Evolutionary conservation across 2,888 invertebrate species (phyloP), one percentile per base, ranked within the genome.

Genomic region (Laothoe populi): DNA sequence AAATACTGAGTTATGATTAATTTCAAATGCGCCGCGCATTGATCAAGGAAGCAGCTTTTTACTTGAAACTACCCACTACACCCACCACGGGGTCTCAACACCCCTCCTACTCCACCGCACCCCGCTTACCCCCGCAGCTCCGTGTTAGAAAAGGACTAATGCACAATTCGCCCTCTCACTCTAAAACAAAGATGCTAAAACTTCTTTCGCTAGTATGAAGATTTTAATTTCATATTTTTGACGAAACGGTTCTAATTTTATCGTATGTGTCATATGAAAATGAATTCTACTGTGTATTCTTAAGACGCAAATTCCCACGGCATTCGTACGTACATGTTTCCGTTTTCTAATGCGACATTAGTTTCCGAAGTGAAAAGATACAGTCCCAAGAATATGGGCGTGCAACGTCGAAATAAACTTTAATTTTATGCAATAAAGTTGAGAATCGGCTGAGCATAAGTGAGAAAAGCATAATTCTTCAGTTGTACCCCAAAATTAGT

Each of bases 161-260:
- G 90, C 90, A 88, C 76, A 84, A 82, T 83, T 83, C 77, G 81
- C 88, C 78, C 75, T 92, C 92, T 90, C 91, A 72, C 90, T 92
- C 92, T 92, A 92, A 92, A 92, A 92, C 92, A 92, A 92, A 92
- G 92, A 92, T 92, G 92, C 92, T 92, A 91, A 92, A 92, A 92
- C 92, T 92, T 92, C 92, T 92, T 92, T 92, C 90, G 92, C 90
- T 92, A 92, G 92, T 92, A 92, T 92, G 90, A 92, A 92, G 92
- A 92, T 92, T 92, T 92, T 92, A 92, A 92, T 92, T 92, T 92
- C 92, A 92, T 92, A 92, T 92, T 92, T 92, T 92, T 92, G 92
- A 92, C 86, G 90, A 90, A 92, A 92, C 86, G 83, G 92, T 88
- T 92, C 92, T 92, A 92, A 92, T 92, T 92, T 92, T 90, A 77